Conservation (phyloP, 1,140 invertebrate species). For the Myzus persicae region DNA sequence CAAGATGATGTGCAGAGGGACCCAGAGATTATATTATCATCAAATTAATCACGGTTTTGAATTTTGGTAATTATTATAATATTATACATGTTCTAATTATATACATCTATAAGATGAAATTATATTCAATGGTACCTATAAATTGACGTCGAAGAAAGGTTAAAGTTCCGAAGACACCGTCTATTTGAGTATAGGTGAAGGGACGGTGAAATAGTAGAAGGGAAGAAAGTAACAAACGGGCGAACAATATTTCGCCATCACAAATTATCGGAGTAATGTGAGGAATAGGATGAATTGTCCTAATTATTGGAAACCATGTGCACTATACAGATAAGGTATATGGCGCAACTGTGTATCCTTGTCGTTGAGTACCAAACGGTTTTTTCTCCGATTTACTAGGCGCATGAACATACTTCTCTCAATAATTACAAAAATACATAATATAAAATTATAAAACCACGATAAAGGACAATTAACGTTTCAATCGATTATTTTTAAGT, state of each 20-base stretch:
- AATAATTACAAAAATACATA: too few relatives aligned
- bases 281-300: neutral
- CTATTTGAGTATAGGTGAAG: neutral
- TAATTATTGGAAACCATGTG: neutral
- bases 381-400: neutral
- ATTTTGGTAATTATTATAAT: neutral
- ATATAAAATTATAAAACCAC: too few relatives aligned
- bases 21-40: neutral
- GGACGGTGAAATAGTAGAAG: neutral
- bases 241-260: neutral
- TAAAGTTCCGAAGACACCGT: neutral
- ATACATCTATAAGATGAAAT: neutral
- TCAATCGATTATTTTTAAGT: neutral
- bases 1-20: neutral
- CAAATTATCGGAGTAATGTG: neutral
- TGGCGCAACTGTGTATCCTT: neutral
- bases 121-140: neutral
- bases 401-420: too few relatives aligned
- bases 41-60: neutral
- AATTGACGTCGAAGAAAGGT: neutral
- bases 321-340: neutral
- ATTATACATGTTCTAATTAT: neutral
- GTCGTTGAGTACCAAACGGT: neutral
- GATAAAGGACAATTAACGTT: neutral
- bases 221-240: neutral